Evolutionary conservation across 2,888 invertebrate species (phyloP), one percentile per base, ranked within the genome.

Genomic region (Polylopha cassiicola): DNA sequence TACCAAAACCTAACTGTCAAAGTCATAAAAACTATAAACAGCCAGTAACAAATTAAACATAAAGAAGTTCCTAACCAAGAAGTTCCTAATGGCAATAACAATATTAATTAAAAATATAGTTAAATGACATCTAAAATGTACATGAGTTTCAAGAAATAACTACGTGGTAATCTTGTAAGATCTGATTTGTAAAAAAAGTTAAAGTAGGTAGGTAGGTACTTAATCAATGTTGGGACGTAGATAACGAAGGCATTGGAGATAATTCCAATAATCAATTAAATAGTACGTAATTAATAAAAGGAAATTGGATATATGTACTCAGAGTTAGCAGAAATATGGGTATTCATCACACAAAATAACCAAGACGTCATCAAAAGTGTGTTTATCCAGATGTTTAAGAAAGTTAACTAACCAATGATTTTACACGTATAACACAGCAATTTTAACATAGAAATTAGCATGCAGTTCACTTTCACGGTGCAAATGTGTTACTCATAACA

Each of bases 321-420:
- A 15, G 10, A 3, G 24, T 5, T 26, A 20, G 16, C 10, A 20
- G n/a, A 15, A 10, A 7, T 14, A 10, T 3, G 13, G 20, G 23
- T 2, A n/a, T n/a, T n/a, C n/a, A n/a, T n/a, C n/a, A n/a, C n/a
- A n/a, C n/a, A 29, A 34, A 39, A 34, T 39, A 34, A 17, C n/a
- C 13, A 24, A 41, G 24, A 41, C 41, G 41, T 41, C 41, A 41
- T 30, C 36, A 30, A 41, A 30, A n/a, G 16, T 9, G 8, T 36
- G 34, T 41, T 41, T 41, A 30, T 21, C 41, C 41, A 41, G 41
- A 41, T 41, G 41, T 36, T 41, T 21, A 13, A 15, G 34, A 30
- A 36, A 41, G 9, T 41, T 41, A 36, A 41, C 16, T n/a, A 26
- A 15, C 3, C 30, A 18, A 9, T 14, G 13, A 13, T 30, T 7